phyloP scores from a whole-genome alignment of 2,113 vertebrate genomes.

The Todiramphus saurophagus region DNA sequence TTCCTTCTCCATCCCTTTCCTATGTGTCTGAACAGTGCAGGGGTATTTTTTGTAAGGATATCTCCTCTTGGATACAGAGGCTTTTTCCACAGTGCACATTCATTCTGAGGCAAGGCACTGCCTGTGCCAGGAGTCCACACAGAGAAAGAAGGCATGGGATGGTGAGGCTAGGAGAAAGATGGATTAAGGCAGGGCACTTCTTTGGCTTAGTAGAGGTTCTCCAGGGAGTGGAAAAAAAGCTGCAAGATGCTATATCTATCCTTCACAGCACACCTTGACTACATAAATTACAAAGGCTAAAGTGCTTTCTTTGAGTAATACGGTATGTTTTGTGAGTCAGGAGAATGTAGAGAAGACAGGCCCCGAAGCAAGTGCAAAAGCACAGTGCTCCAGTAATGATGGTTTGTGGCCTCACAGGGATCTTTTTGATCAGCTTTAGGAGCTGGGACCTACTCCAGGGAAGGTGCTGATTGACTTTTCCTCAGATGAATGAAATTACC shows the following conservation, averaged over 20 bases:
- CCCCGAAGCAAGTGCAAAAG: background rate
- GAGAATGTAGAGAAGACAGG: background rate
- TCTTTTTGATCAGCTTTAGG: background rate
- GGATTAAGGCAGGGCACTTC: background rate
- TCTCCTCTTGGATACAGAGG: background rate
- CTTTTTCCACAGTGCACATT: background rate
- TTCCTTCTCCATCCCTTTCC: background rate
- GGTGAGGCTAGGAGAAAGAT: rapidly evolving
- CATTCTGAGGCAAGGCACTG: background rate
- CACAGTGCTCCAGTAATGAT: background rate
- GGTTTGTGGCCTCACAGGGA: background rate
- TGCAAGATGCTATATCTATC: background rate
- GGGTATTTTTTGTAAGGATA: background rate
- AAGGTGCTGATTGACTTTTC: background rate
- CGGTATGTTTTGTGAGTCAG: background rate
- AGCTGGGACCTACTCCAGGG: background rate
- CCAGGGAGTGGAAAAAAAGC: background rate
- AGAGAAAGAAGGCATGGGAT: background rate
- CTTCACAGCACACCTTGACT: background rate
- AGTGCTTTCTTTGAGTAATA: background rate
- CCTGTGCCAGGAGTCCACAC: background rate
- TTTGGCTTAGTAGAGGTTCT: background rate
- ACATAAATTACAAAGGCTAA: background rate
- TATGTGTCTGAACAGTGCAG: background rate
- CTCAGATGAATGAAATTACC: background rate